Evolutionary conservation across 2,888 invertebrate genomes (phyloP).

Genomic region (Leptopterna dolabrata): DNA sequence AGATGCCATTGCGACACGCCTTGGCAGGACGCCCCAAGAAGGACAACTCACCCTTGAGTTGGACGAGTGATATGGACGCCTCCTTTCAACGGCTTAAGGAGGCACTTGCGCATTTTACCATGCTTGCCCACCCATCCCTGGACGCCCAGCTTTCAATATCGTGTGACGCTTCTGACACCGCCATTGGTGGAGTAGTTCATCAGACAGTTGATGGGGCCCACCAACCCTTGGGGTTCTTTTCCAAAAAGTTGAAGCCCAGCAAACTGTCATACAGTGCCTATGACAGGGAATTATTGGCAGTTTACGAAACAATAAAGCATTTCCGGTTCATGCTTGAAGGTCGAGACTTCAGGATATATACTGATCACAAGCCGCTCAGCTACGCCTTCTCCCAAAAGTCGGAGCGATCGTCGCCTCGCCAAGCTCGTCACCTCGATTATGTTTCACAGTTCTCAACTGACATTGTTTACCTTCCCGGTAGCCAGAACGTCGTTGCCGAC

Average conservation of each 20-base stretch:
- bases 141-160: not conserved
- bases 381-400: slow-evolving; percentile 56
- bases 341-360: not conserved
- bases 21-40: not conserved
- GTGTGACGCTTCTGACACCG: slow-evolving; percentile 43
- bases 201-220: slow-evolving; percentile 47
- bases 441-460: slow-evolving; percentile 66
- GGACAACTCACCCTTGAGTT: not conserved
- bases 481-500: slow-evolving; percentile 66
- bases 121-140: slow-evolving; percentile 64
- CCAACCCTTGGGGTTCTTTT: slow-evolving; percentile 60
- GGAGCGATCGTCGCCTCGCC: slow-evolving; percentile 65
- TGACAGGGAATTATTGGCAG: not conserved
- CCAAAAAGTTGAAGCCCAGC: slow-evolving; percentile 59
- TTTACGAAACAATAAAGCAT: not conserved
- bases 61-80: not conserved
- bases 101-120: not conserved
- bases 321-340: not conserved
- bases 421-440: slow-evolving; percentile 64
- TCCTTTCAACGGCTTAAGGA: not conserved
- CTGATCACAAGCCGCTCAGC: not conserved
- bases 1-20: not conserved
- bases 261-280: slow-evolving; percentile 59
- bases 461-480: slow-evolving; percentile 65
- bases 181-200: slow-evolving; percentile 46